Evolutionary conservation across 2,797 vertebrate genomes (phyloP).

Genomic region (Dipus sagitta): DNA sequence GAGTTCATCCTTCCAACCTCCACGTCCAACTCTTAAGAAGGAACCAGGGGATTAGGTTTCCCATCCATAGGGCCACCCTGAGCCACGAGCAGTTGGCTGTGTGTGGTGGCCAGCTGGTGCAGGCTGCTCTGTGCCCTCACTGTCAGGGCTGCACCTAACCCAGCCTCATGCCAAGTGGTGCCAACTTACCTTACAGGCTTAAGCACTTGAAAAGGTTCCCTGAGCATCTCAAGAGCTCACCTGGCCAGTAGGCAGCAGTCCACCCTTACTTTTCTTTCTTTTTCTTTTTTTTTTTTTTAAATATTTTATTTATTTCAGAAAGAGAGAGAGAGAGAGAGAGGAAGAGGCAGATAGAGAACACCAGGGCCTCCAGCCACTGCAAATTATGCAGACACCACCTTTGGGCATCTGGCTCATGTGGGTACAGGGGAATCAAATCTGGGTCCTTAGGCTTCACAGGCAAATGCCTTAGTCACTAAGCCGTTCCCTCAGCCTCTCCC

Average conservation of each 20-base stretch:
- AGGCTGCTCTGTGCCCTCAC: too few species aligned
- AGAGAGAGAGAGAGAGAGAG: too few species aligned
- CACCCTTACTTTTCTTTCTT: not conserved
- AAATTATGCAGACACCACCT: too few species aligned
- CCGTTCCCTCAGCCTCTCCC: too few species aligned
- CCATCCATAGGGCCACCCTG: not conserved
- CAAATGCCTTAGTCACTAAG: too few species aligned
- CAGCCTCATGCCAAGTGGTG: not conserved
- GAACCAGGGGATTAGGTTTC: not conserved
- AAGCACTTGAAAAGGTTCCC: not conserved
- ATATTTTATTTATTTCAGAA: too few species aligned
- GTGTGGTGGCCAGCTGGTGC: not conserved
- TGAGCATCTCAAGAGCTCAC: not conserved
- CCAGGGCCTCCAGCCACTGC: too few species aligned
- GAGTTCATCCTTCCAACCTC: not conserved
- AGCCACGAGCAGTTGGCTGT: not conserved
- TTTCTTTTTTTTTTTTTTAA: too few species aligned
- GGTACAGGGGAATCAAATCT: too few species aligned
- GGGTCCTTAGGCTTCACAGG: too few species aligned
- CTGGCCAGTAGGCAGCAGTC: not conserved
- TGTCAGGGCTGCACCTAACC: not conserved
- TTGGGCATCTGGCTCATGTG: too few species aligned
- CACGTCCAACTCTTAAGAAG: not conserved
- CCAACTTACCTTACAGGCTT: fast-evolving
- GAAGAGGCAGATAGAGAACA: too few species aligned